Percentiles rank a stretch among this genome's conserved stretches.
phyloP scores from a whole-genome alignment of 2,113 vertebrate species.

The zebrafish (Danio rerio) region DNA sequence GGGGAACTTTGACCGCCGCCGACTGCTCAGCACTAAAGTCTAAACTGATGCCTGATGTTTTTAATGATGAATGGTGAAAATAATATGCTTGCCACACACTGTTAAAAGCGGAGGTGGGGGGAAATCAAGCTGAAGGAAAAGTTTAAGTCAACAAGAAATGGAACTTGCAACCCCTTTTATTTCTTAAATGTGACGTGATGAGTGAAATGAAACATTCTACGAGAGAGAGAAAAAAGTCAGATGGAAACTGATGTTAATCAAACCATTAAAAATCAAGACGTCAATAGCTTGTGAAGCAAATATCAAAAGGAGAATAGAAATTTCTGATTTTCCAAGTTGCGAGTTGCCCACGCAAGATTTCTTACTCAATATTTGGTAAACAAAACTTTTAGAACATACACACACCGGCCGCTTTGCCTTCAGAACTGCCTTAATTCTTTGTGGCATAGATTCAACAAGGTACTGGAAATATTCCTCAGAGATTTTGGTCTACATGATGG shows the following conservation, averaged over 20 bases:
- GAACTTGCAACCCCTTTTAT: background rate
- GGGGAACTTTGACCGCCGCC: conserved; percentile 9
- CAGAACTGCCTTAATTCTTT: no score
- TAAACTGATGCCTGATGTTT: conserved; percentile 33
- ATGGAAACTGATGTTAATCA: background rate
- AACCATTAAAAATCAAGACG: no score
- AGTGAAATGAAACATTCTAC: background rate
- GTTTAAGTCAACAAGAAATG: background rate
- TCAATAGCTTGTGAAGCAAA: background rate
- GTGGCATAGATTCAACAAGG: no score
- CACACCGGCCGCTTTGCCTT: no score
- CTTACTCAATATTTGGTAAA: background rate
- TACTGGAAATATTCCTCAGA: no score
- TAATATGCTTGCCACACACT: background rate
- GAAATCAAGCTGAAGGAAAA: background rate
- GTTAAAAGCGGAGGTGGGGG: background rate
- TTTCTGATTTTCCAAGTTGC: background rate
- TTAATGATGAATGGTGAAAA: conserved; percentile 10
- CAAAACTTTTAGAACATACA: background rate
- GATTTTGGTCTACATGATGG: no score
- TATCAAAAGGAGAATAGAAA: background rate
- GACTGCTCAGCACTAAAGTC: conserved; percentile 34
- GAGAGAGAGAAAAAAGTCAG: background rate
- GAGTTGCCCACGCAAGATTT: background rate
- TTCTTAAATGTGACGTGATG: background rate